Evolutionary conservation across 1,140 invertebrate genomes (phyloP).

Genomic region (Homarus americanus): DNA sequence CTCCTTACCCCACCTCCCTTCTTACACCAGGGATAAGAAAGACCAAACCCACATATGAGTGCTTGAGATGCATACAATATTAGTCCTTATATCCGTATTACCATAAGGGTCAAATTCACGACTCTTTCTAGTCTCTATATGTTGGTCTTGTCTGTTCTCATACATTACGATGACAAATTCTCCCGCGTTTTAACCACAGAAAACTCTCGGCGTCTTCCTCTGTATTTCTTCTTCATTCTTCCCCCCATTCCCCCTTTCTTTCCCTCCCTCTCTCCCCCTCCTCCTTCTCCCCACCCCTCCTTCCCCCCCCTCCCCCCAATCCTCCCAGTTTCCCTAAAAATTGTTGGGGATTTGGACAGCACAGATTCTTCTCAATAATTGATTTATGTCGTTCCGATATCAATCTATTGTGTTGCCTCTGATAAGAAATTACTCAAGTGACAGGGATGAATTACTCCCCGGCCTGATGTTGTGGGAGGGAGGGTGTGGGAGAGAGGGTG

Average conservation of each 20-base stretch:
- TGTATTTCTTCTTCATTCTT: too few relatives aligned
- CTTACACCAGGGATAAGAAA: too few relatives aligned
- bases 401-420: conserved; percentile 47
- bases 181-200: conserved; percentile 22
- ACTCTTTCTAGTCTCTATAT: too few relatives aligned
- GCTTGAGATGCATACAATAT: too few relatives aligned
- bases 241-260: too few relatives aligned
- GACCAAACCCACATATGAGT: too few relatives aligned
- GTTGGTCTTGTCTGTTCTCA: neutral
- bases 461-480: neutral
- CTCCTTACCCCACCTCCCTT: too few relatives aligned
- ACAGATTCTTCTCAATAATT: conserved; percentile 50
- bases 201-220: neutral
- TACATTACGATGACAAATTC: conserved; percentile 41
- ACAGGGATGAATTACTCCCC: neutral
- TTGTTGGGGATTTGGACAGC: neutral
- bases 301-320: too few relatives aligned
- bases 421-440: conserved; percentile 63
- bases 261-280: too few relatives aligned
- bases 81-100: neutral
- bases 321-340: neutral
- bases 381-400: conserved; percentile 62
- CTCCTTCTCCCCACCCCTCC: too few relatives aligned
- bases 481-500: neutral
- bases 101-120: neutral